Percentiles rank a stretch among this genome's conserved stretches.
Evolutionary conservation across 2,888 invertebrate species (phyloP).

Genomic region (Ormyrus nitidulus): DNA sequence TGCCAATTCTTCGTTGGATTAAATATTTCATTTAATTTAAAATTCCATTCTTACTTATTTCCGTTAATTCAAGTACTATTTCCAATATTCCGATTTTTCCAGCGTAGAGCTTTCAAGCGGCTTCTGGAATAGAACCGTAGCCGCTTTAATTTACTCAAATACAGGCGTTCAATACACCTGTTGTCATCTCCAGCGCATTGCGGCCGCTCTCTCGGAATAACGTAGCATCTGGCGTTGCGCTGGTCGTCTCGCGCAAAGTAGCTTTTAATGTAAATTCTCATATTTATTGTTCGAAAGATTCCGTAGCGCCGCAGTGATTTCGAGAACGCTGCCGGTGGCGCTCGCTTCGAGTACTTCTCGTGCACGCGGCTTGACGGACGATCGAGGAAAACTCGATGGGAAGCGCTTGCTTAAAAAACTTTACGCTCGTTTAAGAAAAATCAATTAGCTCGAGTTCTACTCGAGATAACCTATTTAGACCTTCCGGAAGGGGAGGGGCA

Average conservation of each 20-base stretch:
- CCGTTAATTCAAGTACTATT: too few species aligned
- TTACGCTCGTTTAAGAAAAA: conserved; percentile 71
- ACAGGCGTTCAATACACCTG: too few species aligned
- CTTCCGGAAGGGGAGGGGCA: conserved; percentile 34
- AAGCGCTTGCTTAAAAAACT: conserved; percentile 67
- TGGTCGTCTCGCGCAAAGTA: not conserved
- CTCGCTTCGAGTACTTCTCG: conserved; percentile 35
- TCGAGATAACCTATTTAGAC: conserved; percentile 69
- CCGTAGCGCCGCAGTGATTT: not conserved
- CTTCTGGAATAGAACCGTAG: too few species aligned
- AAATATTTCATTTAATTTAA: too few species aligned
- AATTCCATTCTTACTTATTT: too few species aligned
- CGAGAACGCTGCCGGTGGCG: conserved; percentile 6
- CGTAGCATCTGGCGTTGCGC: not conserved
- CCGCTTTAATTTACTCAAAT: too few species aligned
- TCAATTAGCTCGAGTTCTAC: conserved; percentile 67
- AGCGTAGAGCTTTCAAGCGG: too few species aligned
- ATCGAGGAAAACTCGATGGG: conserved; percentile 55
- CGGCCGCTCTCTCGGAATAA: not conserved
- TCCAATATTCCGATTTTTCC: too few species aligned
- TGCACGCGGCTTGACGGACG: conserved; percentile 48
- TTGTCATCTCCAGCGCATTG: too few species aligned
- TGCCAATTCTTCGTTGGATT: too few species aligned
- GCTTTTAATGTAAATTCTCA: conserved; percentile 17
- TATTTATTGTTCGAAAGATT: conserved; percentile 24